A percentile compares a stretch with the other conserved stretches of the same genome.
phyloP scores from a whole-genome alignment of 2,113 vertebrate species.

The Podocnemis expansa region DNA sequence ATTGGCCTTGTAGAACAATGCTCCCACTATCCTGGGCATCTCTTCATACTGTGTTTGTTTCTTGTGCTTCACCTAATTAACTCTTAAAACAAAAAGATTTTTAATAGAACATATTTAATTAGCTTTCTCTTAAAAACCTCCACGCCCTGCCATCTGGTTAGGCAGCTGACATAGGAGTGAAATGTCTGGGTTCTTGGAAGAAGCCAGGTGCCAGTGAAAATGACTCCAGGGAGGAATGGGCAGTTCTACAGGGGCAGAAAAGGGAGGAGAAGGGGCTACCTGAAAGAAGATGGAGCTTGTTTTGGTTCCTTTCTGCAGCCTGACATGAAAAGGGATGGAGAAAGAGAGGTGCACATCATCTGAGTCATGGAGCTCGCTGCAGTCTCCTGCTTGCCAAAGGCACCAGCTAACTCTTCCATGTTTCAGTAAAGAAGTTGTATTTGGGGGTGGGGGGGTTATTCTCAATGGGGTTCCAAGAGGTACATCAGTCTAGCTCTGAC shows the following conservation, averaged over 20 bases:
- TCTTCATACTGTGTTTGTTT: background rate
- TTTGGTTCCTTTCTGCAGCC: constrained; percentile 28
- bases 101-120: constrained; percentile 48
- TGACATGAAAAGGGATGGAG: background rate
- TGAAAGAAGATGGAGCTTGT: constrained; percentile 6
- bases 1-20: background rate
- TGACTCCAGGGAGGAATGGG: constrained; percentile 59
- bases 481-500: background rate
- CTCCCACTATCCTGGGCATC: background rate
- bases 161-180: constrained; percentile 47
- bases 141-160: background rate
- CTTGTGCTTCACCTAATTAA: background rate
- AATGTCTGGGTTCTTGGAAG: constrained; percentile 66
- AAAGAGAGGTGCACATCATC: background rate
- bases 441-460: too few relatives aligned
- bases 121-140: constrained; percentile 36
- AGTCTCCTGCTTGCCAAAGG: background rate
- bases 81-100: background rate
- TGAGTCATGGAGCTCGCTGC: background rate
- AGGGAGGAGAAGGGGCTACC: constrained; percentile 16
- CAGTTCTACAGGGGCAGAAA: constrained; percentile 46
- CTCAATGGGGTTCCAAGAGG: background rate
- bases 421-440: background rate
- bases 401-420: background rate
- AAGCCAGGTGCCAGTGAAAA: constrained; percentile 50